phyloP scores from a whole-genome alignment of 2,113 vertebrate species.

The Hippocampus abdominalis region DNA sequence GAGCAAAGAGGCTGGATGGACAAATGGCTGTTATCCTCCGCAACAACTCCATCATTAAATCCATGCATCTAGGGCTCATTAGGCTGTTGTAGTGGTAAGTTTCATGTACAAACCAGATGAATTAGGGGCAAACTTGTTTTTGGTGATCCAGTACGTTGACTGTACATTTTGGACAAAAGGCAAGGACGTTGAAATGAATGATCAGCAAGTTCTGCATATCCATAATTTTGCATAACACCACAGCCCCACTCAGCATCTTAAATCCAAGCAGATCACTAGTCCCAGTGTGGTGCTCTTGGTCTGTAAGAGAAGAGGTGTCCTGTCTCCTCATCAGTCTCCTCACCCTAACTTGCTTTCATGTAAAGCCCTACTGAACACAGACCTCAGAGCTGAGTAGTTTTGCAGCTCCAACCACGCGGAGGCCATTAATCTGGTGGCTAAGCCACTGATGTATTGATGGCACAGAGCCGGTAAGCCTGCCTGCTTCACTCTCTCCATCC shows the following conservation, averaged over 20 bases:
- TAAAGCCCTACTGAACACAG: constrained; percentile 56
- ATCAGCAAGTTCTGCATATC: constrained; percentile 48
- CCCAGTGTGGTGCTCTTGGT: constrained; percentile 55
- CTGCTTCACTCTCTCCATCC: constrained; percentile 63
- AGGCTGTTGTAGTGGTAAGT: constrained; percentile 11
- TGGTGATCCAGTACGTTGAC: background rate
- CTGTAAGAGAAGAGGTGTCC: constrained; percentile 34
- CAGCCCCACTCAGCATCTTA: constrained; percentile 52
- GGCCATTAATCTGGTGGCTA: constrained; percentile 74
- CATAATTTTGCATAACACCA: constrained; percentile 56
- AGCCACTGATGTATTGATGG: constrained; percentile 75
- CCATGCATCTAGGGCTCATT: background rate
- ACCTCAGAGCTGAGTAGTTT: constrained; percentile 63
- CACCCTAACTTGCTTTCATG: constrained; percentile 51
- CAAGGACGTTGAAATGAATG: constrained; percentile 28
- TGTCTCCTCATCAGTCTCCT: constrained; percentile 48
- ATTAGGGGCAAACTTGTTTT: background rate
- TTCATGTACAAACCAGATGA: constrained; percentile 15
- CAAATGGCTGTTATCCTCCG: constrained; percentile 1
- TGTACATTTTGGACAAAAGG: constrained; percentile 28
- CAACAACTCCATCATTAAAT: constrained; percentile 3
- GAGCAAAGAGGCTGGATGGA: background rate
- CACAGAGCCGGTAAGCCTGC: constrained; percentile 61
- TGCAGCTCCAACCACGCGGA: constrained; percentile 67
- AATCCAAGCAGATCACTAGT: constrained; percentile 61